Base-by-base conservation (phyloP, 2,797 vertebrate species). In the Momotus momota region DNA sequence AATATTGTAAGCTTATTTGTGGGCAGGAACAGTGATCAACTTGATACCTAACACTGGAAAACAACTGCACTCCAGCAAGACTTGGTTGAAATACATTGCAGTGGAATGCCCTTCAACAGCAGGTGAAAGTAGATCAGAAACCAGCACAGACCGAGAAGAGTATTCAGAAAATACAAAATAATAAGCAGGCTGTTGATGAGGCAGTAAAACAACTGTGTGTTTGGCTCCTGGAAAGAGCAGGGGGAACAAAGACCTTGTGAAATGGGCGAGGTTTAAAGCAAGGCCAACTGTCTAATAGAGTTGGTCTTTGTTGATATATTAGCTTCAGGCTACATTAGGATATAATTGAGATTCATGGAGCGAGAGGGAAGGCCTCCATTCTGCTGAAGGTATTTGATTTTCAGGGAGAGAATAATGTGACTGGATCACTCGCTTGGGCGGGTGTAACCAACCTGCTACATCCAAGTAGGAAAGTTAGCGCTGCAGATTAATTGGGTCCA, bases 331-430 rank as follows among this genome's bases (percentile, higher is more conserved):
- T 86, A 26, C 6, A 38, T 25, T n/a, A 40, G 49, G 75, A 74
- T 90, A 72, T 62, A 86, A 94, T 7, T 71, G 91, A 95, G 94
- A 91, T 83, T 83, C 80, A 81, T 54, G 69, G 52, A 85, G 94
- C 4, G 0, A 46, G 69, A 86, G 66, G 46, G 78, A 49, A 79
- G 62, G 64, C 40, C 57, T 82, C 81, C 60, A 21, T 27, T 84
- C 58, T 62, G 54, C 78, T 73, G 58, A 38, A 69, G 71, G 58
- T 52, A 43, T 87, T 80, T 41, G 79, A 58, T 66, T 96, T 87
- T 85, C 67, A 40, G 83, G 43, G 77, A 57, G 41, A 86, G 92
- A 82, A 46, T 57, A 46, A 33, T 13, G 27, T 26, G 83, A 52
- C 38, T n/a, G 72, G 60, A 80, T 73, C 2, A 2, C 72, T 88